These are phyloP conservation scores for Steinernema scapterisci DNA, from an alignment of 2,888 invertebrate genomes.

Conservation along the genomic window DNA sequence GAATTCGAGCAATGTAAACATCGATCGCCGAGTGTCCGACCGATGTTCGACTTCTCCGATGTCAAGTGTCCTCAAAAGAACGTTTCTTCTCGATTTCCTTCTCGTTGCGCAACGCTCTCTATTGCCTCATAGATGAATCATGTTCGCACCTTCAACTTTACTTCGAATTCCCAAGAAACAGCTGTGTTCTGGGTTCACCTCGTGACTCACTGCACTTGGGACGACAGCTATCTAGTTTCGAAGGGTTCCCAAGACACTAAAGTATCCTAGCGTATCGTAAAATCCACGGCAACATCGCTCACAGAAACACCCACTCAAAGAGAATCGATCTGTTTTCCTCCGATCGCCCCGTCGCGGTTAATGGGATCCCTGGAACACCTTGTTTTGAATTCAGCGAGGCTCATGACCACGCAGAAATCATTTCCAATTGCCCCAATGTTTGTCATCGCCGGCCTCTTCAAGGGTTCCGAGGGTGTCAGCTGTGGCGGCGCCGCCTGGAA, in stretches of 20 bases:
- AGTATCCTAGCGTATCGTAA: not conserved
- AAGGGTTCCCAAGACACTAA: too few species aligned
- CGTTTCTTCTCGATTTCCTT: too few species aligned
- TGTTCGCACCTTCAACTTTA: too few species aligned
- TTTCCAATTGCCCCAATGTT: not conserved
- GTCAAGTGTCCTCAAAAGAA: not conserved
- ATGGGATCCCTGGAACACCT: conserved; percentile 21
- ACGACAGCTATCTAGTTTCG: too few species aligned
- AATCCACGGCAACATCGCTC: not conserved
- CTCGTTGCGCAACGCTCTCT: too few species aligned
- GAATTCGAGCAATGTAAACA: conserved; percentile 1
- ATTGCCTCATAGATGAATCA: too few species aligned
- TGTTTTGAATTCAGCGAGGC: not conserved
- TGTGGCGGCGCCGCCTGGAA: not conserved
- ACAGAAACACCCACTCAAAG: not conserved
- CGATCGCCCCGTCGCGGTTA: conserved; percentile 2
- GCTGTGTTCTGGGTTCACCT: too few species aligned
- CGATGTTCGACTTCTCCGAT: not conserved
- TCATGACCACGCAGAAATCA: conserved; percentile 1
- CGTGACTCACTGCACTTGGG: too few species aligned
- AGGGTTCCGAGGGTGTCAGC: not conserved
- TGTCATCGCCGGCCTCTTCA: not conserved
- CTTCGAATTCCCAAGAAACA: too few species aligned
- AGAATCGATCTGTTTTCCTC: conserved; percentile 25
- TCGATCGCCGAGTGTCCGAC: not conserved